phyloP scores from a whole-genome alignment of 2,113 vertebrate genomes.

The Monopterus albus region DNA sequence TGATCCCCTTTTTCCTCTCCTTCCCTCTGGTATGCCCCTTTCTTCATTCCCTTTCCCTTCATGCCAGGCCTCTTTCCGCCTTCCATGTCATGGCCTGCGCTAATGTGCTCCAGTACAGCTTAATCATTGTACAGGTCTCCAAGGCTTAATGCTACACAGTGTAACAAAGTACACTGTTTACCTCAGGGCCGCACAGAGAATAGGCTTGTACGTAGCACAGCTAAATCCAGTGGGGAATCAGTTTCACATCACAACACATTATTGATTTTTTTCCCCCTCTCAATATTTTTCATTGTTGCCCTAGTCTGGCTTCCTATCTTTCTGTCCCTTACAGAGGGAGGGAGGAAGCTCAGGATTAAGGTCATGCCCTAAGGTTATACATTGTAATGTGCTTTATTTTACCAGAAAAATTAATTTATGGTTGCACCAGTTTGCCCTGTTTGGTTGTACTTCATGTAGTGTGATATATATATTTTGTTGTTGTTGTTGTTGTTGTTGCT shows the following conservation, averaged over 20 bases:
- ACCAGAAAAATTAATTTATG: conserved; percentile 37
- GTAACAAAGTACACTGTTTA: conserved; percentile 79
- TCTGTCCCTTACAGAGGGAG: conserved; percentile 58
- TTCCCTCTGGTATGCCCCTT: conserved; percentile 36
- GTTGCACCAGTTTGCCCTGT: conserved; percentile 16
- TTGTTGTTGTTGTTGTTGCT: too few species aligned
- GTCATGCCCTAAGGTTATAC: conserved; percentile 67
- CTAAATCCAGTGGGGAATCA: conserved; percentile 79
- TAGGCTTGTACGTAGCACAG: conserved; percentile 67
- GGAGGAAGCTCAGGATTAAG: conserved; percentile 62
- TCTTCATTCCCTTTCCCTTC: conserved; percentile 47
- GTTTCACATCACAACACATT: conserved; percentile 85
- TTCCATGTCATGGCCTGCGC: conserved; percentile 73
- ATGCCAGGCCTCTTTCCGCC: conserved; percentile 70
- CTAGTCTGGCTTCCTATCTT: conserved; percentile 65
- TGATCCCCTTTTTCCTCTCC: conserved; percentile 30
- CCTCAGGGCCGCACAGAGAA: conserved; percentile 77
- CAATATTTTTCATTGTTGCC: conserved; percentile 69
- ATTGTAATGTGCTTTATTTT: conserved; percentile 53
- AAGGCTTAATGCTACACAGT: conserved; percentile 73
- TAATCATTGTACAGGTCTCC: conserved; percentile 76
- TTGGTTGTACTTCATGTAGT: neutral
- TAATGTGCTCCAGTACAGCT: conserved; percentile 80
- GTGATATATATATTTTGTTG: too few species aligned
- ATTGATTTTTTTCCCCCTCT: conserved; percentile 73